Conservation (phyloP, 1,140 invertebrate species). For the Hypothenemus hampei region DNA sequence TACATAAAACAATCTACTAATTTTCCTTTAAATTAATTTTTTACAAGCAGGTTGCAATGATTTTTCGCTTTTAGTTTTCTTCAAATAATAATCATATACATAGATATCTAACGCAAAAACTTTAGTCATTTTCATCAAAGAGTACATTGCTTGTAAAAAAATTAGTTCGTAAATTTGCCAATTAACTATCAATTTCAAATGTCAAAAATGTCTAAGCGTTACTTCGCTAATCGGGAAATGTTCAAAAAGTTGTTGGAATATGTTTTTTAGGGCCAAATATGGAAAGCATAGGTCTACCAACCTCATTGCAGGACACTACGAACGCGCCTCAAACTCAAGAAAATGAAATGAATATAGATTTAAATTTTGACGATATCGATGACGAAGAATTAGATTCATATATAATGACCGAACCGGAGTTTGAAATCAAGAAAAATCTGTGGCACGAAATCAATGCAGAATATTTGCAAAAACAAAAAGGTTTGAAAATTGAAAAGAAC, state of each 20-base stretch:
- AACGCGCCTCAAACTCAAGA: slow-evolving; percentile 39
- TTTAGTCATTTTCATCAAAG: no score
- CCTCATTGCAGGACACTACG: slow-evolving; percentile 40
- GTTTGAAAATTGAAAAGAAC: slow-evolving; percentile 50
- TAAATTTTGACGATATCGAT: slow-evolving; percentile 78
- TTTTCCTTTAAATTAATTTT: no score
- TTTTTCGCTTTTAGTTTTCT: no score
- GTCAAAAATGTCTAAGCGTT: no score
- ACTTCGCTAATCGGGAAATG: not conserved
- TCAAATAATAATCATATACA: no score
- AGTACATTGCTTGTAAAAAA: no score
- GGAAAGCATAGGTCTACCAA: slow-evolving; percentile 41
- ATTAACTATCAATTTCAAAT: no score
- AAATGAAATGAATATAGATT: slow-evolving; percentile 41
- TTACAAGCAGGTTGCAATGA: no score
- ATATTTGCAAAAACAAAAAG: slow-evolving; percentile 77
- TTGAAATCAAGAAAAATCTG: slow-evolving; percentile 68
- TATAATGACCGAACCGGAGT: slow-evolving; percentile 78
- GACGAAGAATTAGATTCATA: slow-evolving; percentile 85
- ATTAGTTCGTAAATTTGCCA: no score
- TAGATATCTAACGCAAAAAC: no score
- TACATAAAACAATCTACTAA: no score
- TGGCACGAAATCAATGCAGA: slow-evolving; percentile 83
- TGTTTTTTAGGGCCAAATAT: slow-evolving; percentile 40
- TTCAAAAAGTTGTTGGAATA: not conserved